Base-by-base conservation (phyloP, 2,113 vertebrate genomes). In the Phoxinus phoxinus region DNA sequence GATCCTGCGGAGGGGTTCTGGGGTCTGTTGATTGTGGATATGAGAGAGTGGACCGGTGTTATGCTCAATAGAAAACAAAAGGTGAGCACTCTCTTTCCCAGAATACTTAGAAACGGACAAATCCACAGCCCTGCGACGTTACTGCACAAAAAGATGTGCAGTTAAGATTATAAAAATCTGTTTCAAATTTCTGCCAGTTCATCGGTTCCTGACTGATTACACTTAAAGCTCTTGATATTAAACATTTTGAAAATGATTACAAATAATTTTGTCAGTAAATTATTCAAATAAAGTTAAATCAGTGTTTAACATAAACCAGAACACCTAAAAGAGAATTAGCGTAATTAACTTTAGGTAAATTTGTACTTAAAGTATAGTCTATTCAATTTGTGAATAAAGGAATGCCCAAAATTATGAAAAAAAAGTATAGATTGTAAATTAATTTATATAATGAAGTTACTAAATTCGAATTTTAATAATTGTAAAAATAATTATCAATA, bases 31-130 rank as follows among this genome's bases (percentile, higher is more conserved):
- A 87, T 88, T 88, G 91, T 88, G 92, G 88, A 85, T 90, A 89
- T 89, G 91, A 91, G 91, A 94, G 92, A 90, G 90, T 93, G 93
- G 92, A 92, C 92, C 61, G 78, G 89, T 83, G 79, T 92, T 91
- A 81, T 86, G 86, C 93, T 94, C 92, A 92, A 90, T 89, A 63
- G 86, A 87, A 92, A 92, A 95, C 94, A 95, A 95, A 93, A 92
- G 93, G 78, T 93, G 87, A 85, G 89, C 27, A 27, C 65, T 67
- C 27, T 83, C 72, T 73, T 81, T 51, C 86, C 73, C 82, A 93
- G 93, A 94, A 94, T 90, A 91, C 90, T 92, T 90, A 85, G 75
- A 81, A 88, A 56, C 23, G 77, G 84, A 86, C 86, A 87, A 83
- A 85, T 88, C 76, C 83, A 83, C 4, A 25, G 89, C 92, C 90